These are phyloP conservation scores for Nematostella vectensis DNA, from an alignment of 92 coral and sea anemone species.

Conservation along the genomic window DNA sequence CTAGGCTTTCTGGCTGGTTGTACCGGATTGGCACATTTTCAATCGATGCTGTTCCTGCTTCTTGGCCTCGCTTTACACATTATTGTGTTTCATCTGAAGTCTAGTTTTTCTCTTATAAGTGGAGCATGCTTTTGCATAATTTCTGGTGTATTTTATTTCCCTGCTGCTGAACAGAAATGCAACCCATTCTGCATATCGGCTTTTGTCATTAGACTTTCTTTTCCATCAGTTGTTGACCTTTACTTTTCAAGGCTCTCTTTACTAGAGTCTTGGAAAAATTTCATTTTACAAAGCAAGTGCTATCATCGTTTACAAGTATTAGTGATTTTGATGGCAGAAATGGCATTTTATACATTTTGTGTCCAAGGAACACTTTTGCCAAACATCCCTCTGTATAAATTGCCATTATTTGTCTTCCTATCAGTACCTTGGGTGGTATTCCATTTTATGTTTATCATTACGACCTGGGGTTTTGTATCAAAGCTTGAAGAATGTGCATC, in stretches of 20 bases:
- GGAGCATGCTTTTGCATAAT: constrained; percentile 53
- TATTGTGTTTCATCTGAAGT: constrained; percentile 81
- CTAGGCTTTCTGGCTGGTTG: constrained; percentile 79
- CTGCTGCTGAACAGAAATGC: constrained; percentile 75
- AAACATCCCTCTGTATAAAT: constrained; percentile 53
- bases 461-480: constrained; percentile 87
- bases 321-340: constrained; percentile 34
- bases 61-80: constrained; percentile 66
- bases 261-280: constrained; percentile 80
- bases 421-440: constrained; percentile 72
- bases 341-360: constrained; percentile 44
- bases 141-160: constrained; percentile 73
- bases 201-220: constrained; percentile 66
- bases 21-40: constrained; percentile 64
- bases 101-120: constrained; percentile 69
- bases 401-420: constrained; percentile 62
- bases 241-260: constrained; percentile 83
- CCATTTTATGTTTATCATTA: constrained; percentile 77
- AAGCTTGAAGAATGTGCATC: constrained; percentile 89
- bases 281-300: constrained; percentile 64
- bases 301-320: constrained; percentile 58
- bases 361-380: constrained; percentile 55
- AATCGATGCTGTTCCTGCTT: constrained; percentile 48
- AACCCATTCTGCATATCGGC: constrained; percentile 85
- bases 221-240: constrained; percentile 72